phyloP scores from a whole-genome alignment of 2,113 vertebrate genomes.

The Periophthalmodon schlosseri region DNA sequence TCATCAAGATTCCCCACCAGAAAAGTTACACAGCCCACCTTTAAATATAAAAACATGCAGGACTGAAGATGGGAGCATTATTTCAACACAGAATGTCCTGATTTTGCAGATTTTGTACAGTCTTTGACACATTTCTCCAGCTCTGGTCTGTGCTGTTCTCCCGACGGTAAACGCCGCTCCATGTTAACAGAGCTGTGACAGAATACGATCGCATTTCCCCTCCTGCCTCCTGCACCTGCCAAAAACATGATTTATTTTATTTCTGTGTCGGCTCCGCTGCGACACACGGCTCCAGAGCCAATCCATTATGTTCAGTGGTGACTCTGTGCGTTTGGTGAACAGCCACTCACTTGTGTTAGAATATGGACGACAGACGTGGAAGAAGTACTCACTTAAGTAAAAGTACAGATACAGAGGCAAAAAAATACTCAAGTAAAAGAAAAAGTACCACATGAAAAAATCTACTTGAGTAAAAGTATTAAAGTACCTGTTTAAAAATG shows the following conservation, averaged over 20 bases:
- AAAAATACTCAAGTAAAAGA: no score
- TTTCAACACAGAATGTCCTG: no score
- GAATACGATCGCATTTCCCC: conserved; percentile 3
- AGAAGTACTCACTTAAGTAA: no score
- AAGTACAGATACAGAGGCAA: no score
- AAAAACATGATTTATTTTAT: conserved; percentile 46
- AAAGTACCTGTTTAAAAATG: no score
- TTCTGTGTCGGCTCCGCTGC: conserved; percentile 20
- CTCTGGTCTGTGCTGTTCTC: neutral
- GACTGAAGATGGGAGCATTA: no score
- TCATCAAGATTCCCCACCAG: no score
- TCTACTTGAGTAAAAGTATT: no score
- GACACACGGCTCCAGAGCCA: conserved; percentile 15
- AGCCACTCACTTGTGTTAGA: conserved; percentile 33
- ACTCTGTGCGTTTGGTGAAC: conserved; percentile 33
- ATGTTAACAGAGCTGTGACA: neutral
- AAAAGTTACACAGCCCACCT: no score
- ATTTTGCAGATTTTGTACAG: neutral
- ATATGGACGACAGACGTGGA: no score
- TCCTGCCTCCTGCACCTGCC: neutral
- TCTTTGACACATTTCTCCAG: neutral
- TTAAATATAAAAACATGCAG: no score
- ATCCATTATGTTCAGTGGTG: conserved; percentile 27
- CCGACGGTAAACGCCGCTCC: conserved; percentile 1
- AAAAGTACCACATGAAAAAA: no score